phyloP scores from a whole-genome alignment of 2,113 vertebrate species.

The Oncorhynchus nerka region DNA sequence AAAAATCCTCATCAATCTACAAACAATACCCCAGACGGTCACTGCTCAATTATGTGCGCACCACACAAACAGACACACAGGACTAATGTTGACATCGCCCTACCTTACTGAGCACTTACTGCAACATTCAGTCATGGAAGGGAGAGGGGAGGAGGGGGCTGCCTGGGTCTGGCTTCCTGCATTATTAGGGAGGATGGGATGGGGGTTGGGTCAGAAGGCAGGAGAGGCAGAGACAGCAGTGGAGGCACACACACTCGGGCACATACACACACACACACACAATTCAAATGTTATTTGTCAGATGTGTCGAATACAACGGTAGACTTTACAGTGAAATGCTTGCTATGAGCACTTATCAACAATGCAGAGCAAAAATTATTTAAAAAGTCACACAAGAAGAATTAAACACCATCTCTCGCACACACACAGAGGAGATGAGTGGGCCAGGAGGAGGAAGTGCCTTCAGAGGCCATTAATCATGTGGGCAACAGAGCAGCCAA shows the following conservation, averaged over 20 bases:
- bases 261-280: neutral
- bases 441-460: conserved; percentile 19
- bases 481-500: conserved; percentile 28
- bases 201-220: conserved; percentile 20
- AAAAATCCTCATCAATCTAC: no score
- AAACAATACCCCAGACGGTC: no score
- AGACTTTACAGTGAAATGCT: no score
- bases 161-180: neutral
- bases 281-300: no score
- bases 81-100: neutral
- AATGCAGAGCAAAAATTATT: no score
- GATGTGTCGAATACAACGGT: no score
- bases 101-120: neutral
- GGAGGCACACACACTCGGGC: neutral
- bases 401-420: no score
- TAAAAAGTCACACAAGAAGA: no score
- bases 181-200: conserved; percentile 17
- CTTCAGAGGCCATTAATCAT: conserved; percentile 61
- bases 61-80: no score
- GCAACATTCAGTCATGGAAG: conserved; percentile 34
- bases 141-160: conserved; percentile 11
- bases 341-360: no score
- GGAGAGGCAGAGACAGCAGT: neutral
- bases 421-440: neutral
- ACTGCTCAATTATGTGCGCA: no score